Percentiles rank a stretch among this genome's conserved stretches.
Evolutionary conservation across 1,140 invertebrate genomes (phyloP).

Genomic region (Lordiphosa collinella): DNA sequence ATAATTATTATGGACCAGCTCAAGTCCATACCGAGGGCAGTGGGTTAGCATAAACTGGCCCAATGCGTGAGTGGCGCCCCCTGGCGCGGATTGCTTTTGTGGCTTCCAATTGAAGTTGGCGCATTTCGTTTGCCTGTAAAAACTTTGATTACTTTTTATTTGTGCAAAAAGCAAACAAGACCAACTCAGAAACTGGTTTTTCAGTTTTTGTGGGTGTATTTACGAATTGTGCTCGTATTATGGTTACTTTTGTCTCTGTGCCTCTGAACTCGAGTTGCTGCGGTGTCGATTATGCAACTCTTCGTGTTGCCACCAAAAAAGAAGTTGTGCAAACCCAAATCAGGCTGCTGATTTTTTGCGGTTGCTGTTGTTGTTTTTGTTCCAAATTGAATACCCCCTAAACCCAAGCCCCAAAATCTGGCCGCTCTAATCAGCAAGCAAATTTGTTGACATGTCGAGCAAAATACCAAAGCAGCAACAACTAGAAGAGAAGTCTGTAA

Average conservation of each 20-base stretch:
- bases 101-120: conserved; percentile 44
- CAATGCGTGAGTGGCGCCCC: conserved; percentile 48
- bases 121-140: conserved; percentile 40
- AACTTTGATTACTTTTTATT: conserved; percentile 41
- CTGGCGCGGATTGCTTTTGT: conserved; percentile 20
- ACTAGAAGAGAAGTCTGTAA: conserved; percentile 4
- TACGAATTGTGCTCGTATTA: conserved; percentile 37
- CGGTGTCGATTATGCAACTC: conserved; percentile 58
- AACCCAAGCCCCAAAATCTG: conserved; percentile 22
- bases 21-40: conserved; percentile 50
- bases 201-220: conserved; percentile 61
- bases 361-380: background rate
- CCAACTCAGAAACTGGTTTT: conserved; percentile 52
- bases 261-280: background rate
- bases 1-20: conserved; percentile 10
- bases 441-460: conserved; percentile 56
- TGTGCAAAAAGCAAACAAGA: conserved; percentile 28
- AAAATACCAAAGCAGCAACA: conserved; percentile 30
- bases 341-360: conserved; percentile 21
- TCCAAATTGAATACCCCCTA: background rate
- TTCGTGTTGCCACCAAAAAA: conserved; percentile 57
- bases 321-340: conserved; percentile 52
- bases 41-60: conserved; percentile 48
- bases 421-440: conserved; percentile 53
- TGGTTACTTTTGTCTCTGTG: conserved; percentile 37